Evolutionary conservation across 2,113 vertebrate genomes (phyloP).

Genomic region (Uropsilus gracilis): DNA sequence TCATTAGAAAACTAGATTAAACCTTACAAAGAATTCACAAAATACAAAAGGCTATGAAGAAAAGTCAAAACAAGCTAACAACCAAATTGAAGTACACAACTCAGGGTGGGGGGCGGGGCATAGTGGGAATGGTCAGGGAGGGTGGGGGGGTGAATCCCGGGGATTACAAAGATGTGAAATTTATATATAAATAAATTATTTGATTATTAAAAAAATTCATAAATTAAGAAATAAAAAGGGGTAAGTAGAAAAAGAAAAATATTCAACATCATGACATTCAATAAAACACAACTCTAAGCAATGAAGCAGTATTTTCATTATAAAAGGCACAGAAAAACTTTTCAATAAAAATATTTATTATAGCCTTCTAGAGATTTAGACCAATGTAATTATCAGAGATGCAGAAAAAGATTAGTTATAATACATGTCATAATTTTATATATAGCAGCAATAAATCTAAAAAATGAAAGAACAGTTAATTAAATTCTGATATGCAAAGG

Average conservation of each 20-base stretch:
- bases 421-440: not conserved
- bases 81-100: too few relatives aligned
- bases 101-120: too few relatives aligned
- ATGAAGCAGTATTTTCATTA: not conserved
- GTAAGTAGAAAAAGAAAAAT: not conserved
- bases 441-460: not conserved
- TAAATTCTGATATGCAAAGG: not conserved
- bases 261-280: constrained; percentile 12
- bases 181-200: too few relatives aligned
- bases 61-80: too few relatives aligned
- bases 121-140: too few relatives aligned
- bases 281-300: constrained; percentile 33
- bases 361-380: not conserved
- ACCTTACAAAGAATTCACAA: not conserved
- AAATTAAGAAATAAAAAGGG: constrained; percentile 23
- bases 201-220: not conserved
- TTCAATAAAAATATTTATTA: constrained; percentile 24
- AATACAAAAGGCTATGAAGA: too few relatives aligned
- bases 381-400: constrained; percentile 18
- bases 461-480: not conserved
- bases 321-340: not conserved
- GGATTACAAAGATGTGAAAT: too few relatives aligned
- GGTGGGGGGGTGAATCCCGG: too few relatives aligned
- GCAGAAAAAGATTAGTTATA: not conserved
- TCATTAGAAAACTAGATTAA: constrained; percentile 37